Evolutionary conservation across 2,797 vertebrate species (phyloP).

Genomic region (Melanotaenia maccullochi): DNA sequence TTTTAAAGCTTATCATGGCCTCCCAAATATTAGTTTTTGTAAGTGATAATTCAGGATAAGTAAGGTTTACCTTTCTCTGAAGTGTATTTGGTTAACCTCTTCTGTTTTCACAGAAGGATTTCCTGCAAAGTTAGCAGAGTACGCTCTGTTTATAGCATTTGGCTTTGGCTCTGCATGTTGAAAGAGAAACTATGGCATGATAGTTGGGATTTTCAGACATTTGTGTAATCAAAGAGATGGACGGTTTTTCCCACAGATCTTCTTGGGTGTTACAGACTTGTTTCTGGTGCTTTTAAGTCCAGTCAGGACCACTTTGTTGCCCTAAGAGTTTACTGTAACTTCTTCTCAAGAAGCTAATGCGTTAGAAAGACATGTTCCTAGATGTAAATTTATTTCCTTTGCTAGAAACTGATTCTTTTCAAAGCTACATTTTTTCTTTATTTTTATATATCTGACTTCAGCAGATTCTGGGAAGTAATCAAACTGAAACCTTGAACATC

Average conservation of each 20-base stretch:
- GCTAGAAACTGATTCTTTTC: background rate
- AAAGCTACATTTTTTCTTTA: too few relatives aligned
- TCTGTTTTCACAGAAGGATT: conserved; percentile 55
- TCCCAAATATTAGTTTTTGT: conserved; percentile 53
- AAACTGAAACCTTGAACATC: conserved; percentile 26
- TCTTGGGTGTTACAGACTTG: conserved; percentile 41
- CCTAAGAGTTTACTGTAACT: background rate
- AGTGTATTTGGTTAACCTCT: conserved; percentile 72
- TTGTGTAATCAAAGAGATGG: conserved; percentile 41
- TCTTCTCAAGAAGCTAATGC: background rate
- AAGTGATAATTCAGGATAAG: conserved; percentile 69
- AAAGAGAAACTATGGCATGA: conserved; percentile 49
- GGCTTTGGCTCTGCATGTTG: conserved; percentile 49
- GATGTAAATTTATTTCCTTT: background rate
- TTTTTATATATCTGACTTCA: background rate
- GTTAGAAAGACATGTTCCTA: background rate
- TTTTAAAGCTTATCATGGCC: conserved; percentile 44
- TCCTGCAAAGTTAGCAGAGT: conserved; percentile 56
- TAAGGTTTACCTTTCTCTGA: conserved; percentile 69
- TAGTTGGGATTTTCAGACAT: conserved; percentile 46
- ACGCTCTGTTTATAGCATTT: conserved; percentile 65
- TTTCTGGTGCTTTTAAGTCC: conserved; percentile 16
- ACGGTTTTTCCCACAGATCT: conserved; percentile 35
- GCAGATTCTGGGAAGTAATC: conserved; percentile 39
- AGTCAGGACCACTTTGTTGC: background rate